Percentiles rank a stretch among this genome's conserved stretches.
These are phyloP conservation scores for Holcopasites calliopsidis DNA, from an alignment of 1,140 invertebrate genomes.

Conservation along the genomic window DNA sequence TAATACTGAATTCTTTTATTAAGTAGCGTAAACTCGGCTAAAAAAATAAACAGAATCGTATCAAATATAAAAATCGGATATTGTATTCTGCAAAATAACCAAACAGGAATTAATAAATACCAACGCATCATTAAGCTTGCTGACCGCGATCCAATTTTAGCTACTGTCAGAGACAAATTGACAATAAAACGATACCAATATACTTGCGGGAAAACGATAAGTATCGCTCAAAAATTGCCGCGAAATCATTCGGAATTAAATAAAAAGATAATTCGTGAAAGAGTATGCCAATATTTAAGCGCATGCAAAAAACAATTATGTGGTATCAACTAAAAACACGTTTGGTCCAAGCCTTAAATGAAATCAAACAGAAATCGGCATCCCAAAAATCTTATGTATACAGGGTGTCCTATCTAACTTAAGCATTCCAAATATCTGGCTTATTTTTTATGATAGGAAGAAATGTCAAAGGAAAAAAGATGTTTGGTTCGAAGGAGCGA, in stretches of 20 bases:
- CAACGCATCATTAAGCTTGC: neutral
- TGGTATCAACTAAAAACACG: neutral
- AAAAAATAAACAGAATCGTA: neutral
- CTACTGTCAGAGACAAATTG: neutral
- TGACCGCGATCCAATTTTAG: neutral
- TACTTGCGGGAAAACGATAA: neutral
- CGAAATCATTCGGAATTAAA: neutral
- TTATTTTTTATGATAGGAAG: too few relatives aligned
- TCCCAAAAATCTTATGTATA: neutral
- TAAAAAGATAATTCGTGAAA: neutral
- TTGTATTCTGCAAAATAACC: neutral
- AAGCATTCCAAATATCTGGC: too few relatives aligned
- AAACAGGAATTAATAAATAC: too few relatives aligned
- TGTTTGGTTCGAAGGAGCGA: too few relatives aligned
- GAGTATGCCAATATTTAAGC: neutral
- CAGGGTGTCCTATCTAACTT: too few relatives aligned
- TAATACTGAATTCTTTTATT: neutral
- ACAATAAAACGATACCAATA: neutral
- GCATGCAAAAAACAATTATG: neutral
- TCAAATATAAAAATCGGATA: neutral
- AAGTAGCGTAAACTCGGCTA: neutral
- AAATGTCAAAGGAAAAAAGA: too few relatives aligned
- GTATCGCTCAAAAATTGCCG: neutral
- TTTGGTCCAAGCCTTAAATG: neutral
- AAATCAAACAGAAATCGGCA: neutral